These are phyloP conservation scores for Mactra quadrangularis DNA, from an alignment of 1,140 invertebrate species.

Conservation along the genomic window DNA sequence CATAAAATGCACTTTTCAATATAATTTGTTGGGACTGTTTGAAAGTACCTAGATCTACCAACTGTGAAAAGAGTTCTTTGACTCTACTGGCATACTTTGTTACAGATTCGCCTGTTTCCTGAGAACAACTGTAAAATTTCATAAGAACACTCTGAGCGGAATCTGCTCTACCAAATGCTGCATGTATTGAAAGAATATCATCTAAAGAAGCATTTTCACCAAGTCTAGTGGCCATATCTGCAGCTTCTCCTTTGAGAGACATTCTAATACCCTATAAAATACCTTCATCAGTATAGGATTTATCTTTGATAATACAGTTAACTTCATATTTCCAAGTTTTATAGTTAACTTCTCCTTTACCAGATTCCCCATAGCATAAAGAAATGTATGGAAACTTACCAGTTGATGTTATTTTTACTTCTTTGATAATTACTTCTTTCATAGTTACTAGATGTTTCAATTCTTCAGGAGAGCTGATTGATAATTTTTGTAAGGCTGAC, in stretches of 20 bases:
- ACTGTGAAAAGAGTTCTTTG: slow-evolving; percentile 23
- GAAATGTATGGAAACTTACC: slow-evolving; percentile 4
- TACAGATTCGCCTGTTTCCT: neutral
- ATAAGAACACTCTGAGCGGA: too few relatives aligned
- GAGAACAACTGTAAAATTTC: too few relatives aligned
- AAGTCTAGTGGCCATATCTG: slow-evolving; percentile 21
- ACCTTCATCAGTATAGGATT: neutral
- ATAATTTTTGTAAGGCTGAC: too few relatives aligned
- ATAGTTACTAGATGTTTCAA: too few relatives aligned
- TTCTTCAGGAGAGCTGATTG: too few relatives aligned
- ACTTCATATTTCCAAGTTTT: slow-evolving; percentile 24
- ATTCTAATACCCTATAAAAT: slow-evolving; percentile 25
- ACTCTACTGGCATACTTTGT: slow-evolving; percentile 2
- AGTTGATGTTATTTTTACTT: too few relatives aligned
- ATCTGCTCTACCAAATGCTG: too few relatives aligned
- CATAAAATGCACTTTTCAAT: slow-evolving; percentile 19
- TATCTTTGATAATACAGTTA: slow-evolving; percentile 17
- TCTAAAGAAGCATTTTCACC: neutral
- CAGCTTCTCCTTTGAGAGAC: slow-evolving; percentile 13
- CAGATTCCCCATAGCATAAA: slow-evolving; percentile 16
- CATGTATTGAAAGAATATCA: too few relatives aligned
- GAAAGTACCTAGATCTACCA: neutral
- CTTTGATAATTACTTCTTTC: too few relatives aligned
- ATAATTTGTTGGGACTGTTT: neutral
- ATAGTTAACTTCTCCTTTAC: slow-evolving; percentile 34